A percentile compares a stretch with the other conserved stretches of the same genome.
phyloP scores from a whole-genome alignment of 2,888 invertebrate genomes.

The Eretmocerus hayati region DNA sequence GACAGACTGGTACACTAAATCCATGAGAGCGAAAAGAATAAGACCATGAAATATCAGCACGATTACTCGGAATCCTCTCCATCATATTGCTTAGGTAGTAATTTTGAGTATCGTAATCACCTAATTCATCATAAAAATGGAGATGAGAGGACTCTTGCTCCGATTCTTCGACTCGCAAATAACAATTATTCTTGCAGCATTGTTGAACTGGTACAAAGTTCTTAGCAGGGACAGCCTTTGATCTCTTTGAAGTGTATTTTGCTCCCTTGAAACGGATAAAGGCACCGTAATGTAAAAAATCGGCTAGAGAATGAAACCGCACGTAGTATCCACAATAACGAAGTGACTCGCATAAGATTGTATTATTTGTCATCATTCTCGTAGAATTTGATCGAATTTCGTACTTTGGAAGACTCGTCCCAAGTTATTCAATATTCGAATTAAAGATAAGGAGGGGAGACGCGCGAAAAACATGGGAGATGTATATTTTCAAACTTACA shows the following conservation, averaged over 20 bases:
- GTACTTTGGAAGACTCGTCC: not conserved
- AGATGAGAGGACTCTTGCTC: not conserved
- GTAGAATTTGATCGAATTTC: not conserved
- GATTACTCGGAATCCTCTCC: not conserved
- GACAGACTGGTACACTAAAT: conserved; percentile 7
- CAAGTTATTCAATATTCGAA: not conserved
- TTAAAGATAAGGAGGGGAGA: not conserved
- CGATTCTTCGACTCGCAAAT: not conserved
- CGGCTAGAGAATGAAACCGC: too few relatives aligned
- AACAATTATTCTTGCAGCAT: not conserved
- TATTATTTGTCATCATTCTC: too few relatives aligned
- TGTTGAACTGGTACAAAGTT: too few relatives aligned
- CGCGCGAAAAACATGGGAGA: not conserved
- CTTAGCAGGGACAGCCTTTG: too few relatives aligned
- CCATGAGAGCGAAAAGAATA: too few relatives aligned
- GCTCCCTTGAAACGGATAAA: too few relatives aligned
- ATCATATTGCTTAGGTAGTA: not conserved
- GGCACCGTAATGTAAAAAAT: too few relatives aligned
- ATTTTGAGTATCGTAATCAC: not conserved
- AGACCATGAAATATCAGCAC: not conserved
- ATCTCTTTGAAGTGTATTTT: too few relatives aligned
- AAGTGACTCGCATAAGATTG: too few relatives aligned
- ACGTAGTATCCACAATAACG: too few relatives aligned
- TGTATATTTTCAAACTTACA: not conserved
- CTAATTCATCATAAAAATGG: not conserved